Evolutionary conservation across 2,113 vertebrate genomes (phyloP).

Genomic region (Dromaius novaehollandiae): DNA sequence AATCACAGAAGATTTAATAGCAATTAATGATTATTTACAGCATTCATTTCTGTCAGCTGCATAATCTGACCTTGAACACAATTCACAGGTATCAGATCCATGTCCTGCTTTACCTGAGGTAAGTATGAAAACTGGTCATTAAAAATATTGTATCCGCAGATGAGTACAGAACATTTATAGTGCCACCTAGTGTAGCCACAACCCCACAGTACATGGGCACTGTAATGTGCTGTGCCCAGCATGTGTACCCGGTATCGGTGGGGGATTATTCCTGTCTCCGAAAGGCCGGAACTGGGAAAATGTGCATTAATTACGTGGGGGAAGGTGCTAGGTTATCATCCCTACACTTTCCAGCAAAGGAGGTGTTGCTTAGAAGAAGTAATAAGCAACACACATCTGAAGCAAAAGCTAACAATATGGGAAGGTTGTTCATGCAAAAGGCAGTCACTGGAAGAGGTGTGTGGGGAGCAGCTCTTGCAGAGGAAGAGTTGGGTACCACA

Average conservation of each 20-base stretch:
- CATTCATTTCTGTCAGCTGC: background rate
- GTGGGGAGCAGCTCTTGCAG: background rate
- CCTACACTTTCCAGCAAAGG: accelerated
- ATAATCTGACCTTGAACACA: background rate
- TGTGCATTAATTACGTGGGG: accelerated
- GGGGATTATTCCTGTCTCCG: too few species aligned
- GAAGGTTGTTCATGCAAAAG: accelerated
- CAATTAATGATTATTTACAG: background rate
- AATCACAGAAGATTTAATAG: accelerated
- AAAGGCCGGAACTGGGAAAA: background rate
- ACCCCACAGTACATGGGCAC: background rate
- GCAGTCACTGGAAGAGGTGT: accelerated
- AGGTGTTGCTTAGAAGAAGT: background rate
- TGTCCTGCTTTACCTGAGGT: background rate
- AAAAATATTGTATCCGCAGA: background rate
- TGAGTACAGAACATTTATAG: background rate
- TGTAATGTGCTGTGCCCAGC: background rate
- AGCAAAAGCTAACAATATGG: accelerated
- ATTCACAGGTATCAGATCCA: background rate
- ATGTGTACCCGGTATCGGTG: background rate
- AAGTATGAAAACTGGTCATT: background rate
- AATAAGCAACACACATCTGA: accelerated
- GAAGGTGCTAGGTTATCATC: accelerated
- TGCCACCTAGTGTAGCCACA: accelerated
- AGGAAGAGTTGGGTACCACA: background rate